A percentile compares a stretch with the other conserved stretches of the same genome.
Conservation (phyloP, 2,888 invertebrate species). For the Agriopis leucophaearia region DNA sequence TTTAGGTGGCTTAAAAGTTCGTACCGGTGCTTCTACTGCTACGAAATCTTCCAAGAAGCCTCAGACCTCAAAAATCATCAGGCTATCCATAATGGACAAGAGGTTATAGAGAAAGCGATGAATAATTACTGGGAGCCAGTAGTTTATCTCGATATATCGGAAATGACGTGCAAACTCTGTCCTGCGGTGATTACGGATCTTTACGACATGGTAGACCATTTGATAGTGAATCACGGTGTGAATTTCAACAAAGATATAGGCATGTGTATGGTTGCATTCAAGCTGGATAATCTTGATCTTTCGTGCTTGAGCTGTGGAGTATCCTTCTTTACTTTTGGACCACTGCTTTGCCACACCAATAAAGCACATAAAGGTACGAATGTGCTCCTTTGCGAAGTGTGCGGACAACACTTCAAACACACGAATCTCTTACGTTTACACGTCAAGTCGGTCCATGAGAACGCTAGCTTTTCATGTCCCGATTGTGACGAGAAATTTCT, state of each 20-base stretch:
- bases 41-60: slow-evolving; percentile 79
- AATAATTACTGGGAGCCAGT: slow-evolving; percentile 79
- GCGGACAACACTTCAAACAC: slow-evolving; percentile 80
- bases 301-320: slow-evolving; percentile 73
- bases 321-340: slow-evolving; percentile 76
- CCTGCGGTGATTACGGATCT: slow-evolving; percentile 65
- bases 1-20: slow-evolving; percentile 81
- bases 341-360: slow-evolving; percentile 75
- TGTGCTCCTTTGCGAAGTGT: slow-evolving; percentile 75
- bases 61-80: slow-evolving; percentile 74
- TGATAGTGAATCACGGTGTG: slow-evolving; percentile 65
- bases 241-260: slow-evolving; percentile 77
- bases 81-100: slow-evolving; percentile 60
- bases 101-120: slow-evolving; percentile 71
- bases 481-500: slow-evolving; percentile 82
- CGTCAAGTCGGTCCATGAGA: slow-evolving; percentile 74
- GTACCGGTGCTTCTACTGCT: slow-evolving; percentile 81
- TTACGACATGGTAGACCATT: slow-evolving; percentile 74
- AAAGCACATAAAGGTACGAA: slow-evolving; percentile 79
- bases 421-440: slow-evolving; percentile 66
- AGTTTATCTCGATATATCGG: slow-evolving; percentile 74
- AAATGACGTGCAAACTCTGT: slow-evolving; percentile 71
- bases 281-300: slow-evolving; percentile 70
- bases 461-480: slow-evolving; percentile 68
- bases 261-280: slow-evolving; percentile 76